Base-by-base conservation (phyloP, 2,888 invertebrate genomes). In the Perizoma flavofasciatum region DNA sequence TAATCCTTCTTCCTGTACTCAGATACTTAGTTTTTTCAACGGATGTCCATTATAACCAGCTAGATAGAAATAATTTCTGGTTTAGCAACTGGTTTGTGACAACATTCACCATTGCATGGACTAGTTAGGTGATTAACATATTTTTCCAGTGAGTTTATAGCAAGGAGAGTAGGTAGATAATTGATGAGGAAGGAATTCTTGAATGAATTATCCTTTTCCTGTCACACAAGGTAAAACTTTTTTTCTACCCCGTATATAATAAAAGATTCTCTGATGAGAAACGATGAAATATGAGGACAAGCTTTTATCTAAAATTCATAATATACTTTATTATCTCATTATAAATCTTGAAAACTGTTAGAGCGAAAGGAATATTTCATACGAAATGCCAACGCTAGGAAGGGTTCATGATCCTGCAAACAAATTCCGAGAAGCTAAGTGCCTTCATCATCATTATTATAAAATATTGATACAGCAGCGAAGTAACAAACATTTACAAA, bases 181-280 rank as follows among this genome's bases (percentile, higher is more conserved):
- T 49, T 39, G 39, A 59, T 55, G 59, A 59, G 54, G 59, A 54
- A 61, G 57, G 60, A 55, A 63, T 60, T 67, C 53, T 55, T 58
- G 50, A 45, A 49, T 56, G 37, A 56, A 51, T 56, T 52, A 44
- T 9, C 39, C 9, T 43, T 57, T 58, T 62, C 55, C 57, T 51
- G 53, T 39, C 51, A 46, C 22, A 54, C 35, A 55, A 56, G 44
- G 37, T 53, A 45, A 47, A 59, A 49, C 50, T 59, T 51, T 22
- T 44, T 22, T 6, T 44, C 11, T 4, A 6, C 5, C 11, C 41
- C n/a, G n/a, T 5, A 10, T 22, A 22, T 22, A 3, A 22, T 22
- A 2, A 22, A 39, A 9, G 9, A 6, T 39, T 7, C 5, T 5
- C 10, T 37, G 49, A 49, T 37, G 22, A 45, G 33, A 56, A 44